These are phyloP conservation scores for Hirundichthys speculiger DNA, from an alignment of 2,113 vertebrate species.

Conservation along the genomic window DNA sequence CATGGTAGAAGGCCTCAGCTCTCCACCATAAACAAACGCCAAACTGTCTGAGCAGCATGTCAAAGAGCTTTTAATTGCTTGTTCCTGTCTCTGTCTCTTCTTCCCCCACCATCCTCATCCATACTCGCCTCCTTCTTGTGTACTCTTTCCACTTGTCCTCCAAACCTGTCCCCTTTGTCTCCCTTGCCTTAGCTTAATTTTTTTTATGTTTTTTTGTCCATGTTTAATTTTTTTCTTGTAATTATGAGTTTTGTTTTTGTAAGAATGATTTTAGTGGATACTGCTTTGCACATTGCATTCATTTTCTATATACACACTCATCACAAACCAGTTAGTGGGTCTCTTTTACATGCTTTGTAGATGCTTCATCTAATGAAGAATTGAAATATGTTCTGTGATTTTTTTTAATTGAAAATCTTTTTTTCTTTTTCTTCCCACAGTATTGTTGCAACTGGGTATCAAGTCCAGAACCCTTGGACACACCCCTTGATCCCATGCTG, in stretches of 20 bases:
- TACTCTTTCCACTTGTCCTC: conserved; percentile 40
- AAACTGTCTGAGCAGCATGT: conserved; percentile 78
- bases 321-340: neutral
- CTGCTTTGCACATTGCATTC: neutral
- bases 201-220: neutral
- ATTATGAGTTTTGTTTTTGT: neutral
- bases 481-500: conserved; percentile 92
- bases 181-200: neutral
- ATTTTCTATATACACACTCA: neutral
- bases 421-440: conserved; percentile 72
- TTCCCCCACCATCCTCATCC: conserved; percentile 31
- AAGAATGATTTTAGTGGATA: neutral
- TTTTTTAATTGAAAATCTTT: neutral
- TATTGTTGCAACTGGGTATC: conserved; percentile 98
- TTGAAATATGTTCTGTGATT: neutral
- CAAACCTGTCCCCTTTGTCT: conserved; percentile 21
- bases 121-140: conserved; percentile 22
- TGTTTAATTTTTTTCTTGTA: neutral
- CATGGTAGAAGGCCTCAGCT: conserved; percentile 68
- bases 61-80: conserved; percentile 79
- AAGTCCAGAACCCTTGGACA: conserved; percentile 92
- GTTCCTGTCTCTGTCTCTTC: conserved; percentile 62
- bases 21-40: conserved; percentile 75
- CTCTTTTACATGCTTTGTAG: neutral
- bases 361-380: neutral